Evolutionary conservation across 1,140 invertebrate genomes (phyloP), one percentile per base, ranked within the genome.

Genomic region (Drosophila eugracilis): DNA sequence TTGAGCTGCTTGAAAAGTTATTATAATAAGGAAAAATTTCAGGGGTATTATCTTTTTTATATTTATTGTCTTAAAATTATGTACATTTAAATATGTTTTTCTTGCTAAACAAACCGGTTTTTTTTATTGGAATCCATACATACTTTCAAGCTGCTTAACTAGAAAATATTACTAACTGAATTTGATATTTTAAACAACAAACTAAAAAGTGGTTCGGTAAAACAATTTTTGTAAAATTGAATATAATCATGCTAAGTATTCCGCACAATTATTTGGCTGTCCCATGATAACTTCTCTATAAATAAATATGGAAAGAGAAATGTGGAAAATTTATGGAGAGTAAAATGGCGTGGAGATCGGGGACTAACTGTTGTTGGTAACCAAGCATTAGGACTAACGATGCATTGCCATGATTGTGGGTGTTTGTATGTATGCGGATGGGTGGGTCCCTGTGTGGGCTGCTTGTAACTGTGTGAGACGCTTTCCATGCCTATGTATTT

Each of bases 331-430:
- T 37, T 57, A 55, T 45, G 22, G 21, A 2, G 9, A 21, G 15
- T 2, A 45, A 45, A 24, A 21, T 32, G 5, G 49, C 12, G 32
- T 32, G 55, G 30, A 55, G 49, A 55, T 60, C 26, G 15, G 36
- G 19, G 14, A 32, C 26, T 12, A 55, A 39, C 17, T 34, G 42
- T 39, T 62, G 58, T 34, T 47, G 41, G 41, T 47, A 58, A 70
- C 63, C 50, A 39, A 41, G 70, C 67, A 63, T 53, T 73, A 74
- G 55, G 57, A 41, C 37, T 74, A 74, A 63, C 57, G 70, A 74
- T 74, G 55, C 69, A 52, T 66, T 57, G 50, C 52, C 22, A 4
- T 26, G 36, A 41, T 39, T 54, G 53, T 30, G 47, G 19, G 21
- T 14, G 55, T 3, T 4, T 6, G 48, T 19, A 6, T 52, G 7